Conservation (phyloP, 1,140 invertebrate genomes). For the Gryon sp. region DNA sequence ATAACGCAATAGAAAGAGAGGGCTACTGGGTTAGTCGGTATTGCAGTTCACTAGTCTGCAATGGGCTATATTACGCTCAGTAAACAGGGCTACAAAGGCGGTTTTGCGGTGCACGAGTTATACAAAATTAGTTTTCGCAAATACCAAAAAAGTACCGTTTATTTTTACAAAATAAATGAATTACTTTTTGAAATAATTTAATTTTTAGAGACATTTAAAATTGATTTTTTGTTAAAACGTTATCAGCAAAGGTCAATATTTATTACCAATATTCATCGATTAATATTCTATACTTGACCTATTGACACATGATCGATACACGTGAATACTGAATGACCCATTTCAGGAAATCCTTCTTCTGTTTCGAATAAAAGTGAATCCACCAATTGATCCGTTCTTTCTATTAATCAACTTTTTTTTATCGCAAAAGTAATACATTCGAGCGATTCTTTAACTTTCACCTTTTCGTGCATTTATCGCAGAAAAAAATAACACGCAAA, state of each 20-base stretch:
- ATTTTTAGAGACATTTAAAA: no score
- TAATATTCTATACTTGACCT: conserved; percentile 48
- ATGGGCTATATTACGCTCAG: no score
- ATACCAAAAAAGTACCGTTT: no score
- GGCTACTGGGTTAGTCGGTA: no score
- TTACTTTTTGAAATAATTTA: no score
- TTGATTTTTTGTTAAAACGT: no score
- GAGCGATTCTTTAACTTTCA: conserved; percentile 33
- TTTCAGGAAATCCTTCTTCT: conserved; percentile 40
- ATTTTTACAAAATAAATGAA: no score
- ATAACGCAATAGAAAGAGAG: no score
- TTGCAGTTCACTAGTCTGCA: no score
- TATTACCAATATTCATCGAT: conserved; percentile 46
- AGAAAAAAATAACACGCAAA: not conserved
- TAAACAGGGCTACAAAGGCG: no score
- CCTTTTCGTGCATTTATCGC: conserved; percentile 6
- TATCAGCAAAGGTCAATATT: conserved; percentile 32
- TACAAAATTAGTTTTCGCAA: no score
- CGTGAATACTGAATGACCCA: conserved; percentile 42
- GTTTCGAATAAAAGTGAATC: conserved; percentile 35
- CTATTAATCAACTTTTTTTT: conserved; percentile 36
- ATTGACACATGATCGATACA: conserved; percentile 57
- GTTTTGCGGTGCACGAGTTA: no score
- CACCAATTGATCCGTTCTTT: conserved; percentile 33
- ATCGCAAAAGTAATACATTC: not conserved